phyloP scores from a whole-genome alignment of 2,888 invertebrate species.

The Choreutis nemorana region DNA sequence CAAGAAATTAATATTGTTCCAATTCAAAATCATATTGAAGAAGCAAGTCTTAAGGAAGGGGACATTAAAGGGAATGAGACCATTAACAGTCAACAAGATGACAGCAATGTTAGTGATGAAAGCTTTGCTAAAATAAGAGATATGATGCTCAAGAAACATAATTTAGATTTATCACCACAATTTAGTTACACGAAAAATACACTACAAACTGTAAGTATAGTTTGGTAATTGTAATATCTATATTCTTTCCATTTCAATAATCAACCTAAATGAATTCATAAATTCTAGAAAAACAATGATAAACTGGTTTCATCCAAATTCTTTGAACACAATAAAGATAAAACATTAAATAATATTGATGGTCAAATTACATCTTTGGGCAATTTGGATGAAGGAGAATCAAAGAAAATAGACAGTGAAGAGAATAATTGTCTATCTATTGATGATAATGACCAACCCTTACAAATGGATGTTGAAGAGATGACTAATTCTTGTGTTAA shows the following conservation, averaged over 20 bases:
- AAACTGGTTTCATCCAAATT: constrained; percentile 35
- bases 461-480: constrained; percentile 11
- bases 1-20: constrained; percentile 16
- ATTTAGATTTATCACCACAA: constrained; percentile 41
- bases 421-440: no score
- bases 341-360: no score
- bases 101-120: constrained; percentile 20
- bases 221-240: background rate
- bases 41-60: constrained; percentile 9
- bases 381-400: no score
- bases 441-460: constrained; percentile 1
- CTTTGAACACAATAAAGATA: constrained; percentile 20
- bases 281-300: constrained; percentile 25
- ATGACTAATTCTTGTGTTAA: constrained; percentile 17
- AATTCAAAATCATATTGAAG: constrained; percentile 11
- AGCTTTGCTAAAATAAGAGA: constrained; percentile 32
- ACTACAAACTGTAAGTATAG: constrained; percentile 19
- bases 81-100: constrained; percentile 22
- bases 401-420: no score
- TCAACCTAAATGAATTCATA: background rate
- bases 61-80: constrained; percentile 18
- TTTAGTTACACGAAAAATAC: constrained; percentile 41
- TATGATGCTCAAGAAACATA: constrained; percentile 37
- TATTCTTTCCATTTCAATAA: background rate
- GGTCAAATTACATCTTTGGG: no score